Evolutionary conservation across 2,113 vertebrate genomes (phyloP).

Genomic region (Oryzias celebensis): DNA sequence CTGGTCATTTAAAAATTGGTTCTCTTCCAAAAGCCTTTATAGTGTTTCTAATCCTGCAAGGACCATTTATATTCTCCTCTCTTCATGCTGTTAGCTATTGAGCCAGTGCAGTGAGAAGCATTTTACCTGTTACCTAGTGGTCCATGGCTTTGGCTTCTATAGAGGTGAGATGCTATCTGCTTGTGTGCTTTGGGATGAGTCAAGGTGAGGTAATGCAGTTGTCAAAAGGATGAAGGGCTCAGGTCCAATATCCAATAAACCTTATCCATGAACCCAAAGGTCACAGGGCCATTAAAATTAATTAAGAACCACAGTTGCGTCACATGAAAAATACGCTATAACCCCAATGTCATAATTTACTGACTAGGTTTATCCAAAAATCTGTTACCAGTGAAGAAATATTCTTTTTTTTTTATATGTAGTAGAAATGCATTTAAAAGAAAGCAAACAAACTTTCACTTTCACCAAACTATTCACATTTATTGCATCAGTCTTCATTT

Average conservation of each 20-base stretch:
- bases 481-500: too few relatives aligned
- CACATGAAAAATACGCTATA: too few relatives aligned
- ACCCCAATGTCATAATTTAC: too few relatives aligned
- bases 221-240: slow-evolving; percentile 39
- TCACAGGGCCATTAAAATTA: slow-evolving; percentile 22
- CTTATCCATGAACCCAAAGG: slow-evolving; percentile 28
- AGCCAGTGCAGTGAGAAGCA: slow-evolving; percentile 26
- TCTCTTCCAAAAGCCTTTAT: background rate
- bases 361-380: too few relatives aligned
- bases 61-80: slow-evolving; percentile 22
- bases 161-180: slow-evolving; percentile 41
- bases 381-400: too few relatives aligned
- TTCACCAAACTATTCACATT: too few relatives aligned
- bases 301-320: slow-evolving; percentile 1
- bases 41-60: slow-evolving; percentile 8
- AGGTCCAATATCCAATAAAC: slow-evolving; percentile 8
- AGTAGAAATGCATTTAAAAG: too few relatives aligned
- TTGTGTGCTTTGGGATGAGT: slow-evolving; percentile 40
- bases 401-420: too few relatives aligned
- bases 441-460: too few relatives aligned
- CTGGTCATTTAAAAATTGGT: background rate
- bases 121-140: slow-evolving; percentile 24
- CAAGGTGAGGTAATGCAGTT: slow-evolving; percentile 58
- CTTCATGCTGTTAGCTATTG: slow-evolving; percentile 12
- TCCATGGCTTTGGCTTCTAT: slow-evolving; percentile 16